Conservation (phyloP, 2,888 invertebrate species). For the Calameuta filiformis region DNA sequence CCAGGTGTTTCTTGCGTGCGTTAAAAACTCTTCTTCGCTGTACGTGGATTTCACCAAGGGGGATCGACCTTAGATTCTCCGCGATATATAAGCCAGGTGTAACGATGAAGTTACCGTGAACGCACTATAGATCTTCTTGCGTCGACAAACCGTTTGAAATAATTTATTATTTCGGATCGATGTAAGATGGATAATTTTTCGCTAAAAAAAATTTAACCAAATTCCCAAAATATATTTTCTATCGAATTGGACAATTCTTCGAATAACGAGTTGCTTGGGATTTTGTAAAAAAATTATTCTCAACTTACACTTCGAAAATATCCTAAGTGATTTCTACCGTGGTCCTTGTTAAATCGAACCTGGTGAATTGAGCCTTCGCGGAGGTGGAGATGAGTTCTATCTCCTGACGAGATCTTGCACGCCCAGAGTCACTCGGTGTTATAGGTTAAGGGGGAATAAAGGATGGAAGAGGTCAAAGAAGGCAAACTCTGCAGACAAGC, state of each 20-base stretch:
- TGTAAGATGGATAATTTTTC: no score
- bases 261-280: neutral
- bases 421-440: neutral
- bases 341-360: neutral
- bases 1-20: neutral
- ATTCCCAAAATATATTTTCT: neutral
- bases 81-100: neutral
- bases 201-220: neutral
- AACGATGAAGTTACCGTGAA: neutral
- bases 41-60: neutral
- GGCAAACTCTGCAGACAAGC: neutral
- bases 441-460: neutral
- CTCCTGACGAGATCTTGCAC: slow-evolving; percentile 10
- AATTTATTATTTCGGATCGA: neutral
- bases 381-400: neutral
- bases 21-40: neutral
- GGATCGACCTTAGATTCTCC: neutral
- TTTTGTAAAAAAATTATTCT: neutral
- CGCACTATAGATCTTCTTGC: neutral
- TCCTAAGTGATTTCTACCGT: neutral
- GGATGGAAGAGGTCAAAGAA: neutral
- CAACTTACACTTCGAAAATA: neutral
- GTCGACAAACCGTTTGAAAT: neutral
- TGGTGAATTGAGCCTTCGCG: neutral
- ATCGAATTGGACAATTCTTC: neutral